phyloP scores from a whole-genome alignment of 2,113 vertebrate genomes.

The Phylloscopus whistleri region DNA sequence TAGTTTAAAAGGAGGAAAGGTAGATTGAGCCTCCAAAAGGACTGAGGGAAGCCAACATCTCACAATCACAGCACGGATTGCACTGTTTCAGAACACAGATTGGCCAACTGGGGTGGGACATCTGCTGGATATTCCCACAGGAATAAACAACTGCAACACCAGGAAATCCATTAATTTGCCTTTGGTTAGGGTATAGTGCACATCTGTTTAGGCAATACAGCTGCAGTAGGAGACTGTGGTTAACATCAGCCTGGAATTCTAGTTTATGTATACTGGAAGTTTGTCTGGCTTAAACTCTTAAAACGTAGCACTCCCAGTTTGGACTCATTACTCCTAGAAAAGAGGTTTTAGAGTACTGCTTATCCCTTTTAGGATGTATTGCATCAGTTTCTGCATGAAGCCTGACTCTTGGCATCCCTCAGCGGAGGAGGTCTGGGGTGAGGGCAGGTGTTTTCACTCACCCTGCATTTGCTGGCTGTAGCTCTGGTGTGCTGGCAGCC shows the following conservation, averaged over 20 bases:
- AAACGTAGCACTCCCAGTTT: not conserved
- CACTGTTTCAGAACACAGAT: not conserved
- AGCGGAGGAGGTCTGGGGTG: not conserved
- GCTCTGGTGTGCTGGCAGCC: not conserved
- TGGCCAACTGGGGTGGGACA: not conserved
- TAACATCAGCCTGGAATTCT: conserved; percentile 4
- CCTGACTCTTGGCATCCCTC: not conserved
- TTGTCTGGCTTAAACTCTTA: not conserved
- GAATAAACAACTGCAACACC: not conserved
- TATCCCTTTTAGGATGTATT: not conserved
- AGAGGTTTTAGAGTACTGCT: not conserved
- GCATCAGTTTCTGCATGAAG: not conserved
- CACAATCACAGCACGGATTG: not conserved
- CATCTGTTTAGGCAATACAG: conserved; percentile 35
- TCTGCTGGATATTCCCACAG: not conserved
- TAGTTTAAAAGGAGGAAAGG: not conserved
- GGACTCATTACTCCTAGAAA: not conserved
- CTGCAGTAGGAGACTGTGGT: not conserved
- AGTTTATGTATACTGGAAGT: not conserved
- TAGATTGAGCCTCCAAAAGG: not conserved
- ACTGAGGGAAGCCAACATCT: not conserved
- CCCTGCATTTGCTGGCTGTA: not conserved
- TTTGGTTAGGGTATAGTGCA: not conserved
- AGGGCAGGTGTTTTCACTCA: conserved; percentile 5
- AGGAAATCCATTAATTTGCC: conserved; percentile 2